Evolutionary conservation across 2,113 vertebrate genomes (phyloP), one percentile per base, ranked within the genome.

Genomic region (Vulpes lagopus): DNA sequence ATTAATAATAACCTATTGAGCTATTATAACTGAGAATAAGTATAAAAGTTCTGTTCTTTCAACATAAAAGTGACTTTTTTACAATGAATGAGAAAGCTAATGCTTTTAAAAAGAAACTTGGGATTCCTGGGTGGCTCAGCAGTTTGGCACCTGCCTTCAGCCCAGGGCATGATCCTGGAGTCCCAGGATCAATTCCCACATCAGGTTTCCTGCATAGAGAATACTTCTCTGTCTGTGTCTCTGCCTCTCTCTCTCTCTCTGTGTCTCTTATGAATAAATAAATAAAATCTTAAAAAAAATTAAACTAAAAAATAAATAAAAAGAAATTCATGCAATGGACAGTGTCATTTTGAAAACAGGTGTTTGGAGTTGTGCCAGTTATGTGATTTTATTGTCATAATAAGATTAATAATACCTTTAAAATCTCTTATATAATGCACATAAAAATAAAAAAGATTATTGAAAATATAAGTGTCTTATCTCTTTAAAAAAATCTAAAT

Each of bases 1-100:
- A 30, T 67, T 73, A 53, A 8, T 79, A 85, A 59, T 73, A 85
- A 85, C 55, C 23, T 73, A 57, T 4, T 89, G 22, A 85, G 30
- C 20, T 89, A 35, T 79, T 62, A 57, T 65, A 59, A 80, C 30
- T 89, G 43, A 88, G 78, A 94, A 82, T 90, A 85, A 59, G 57
- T 62, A 38, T 57, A 62, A 32, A 67, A 78, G 10, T 67, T 88
- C 10, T 78, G 2, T 78, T 87, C 8, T 83, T 74, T 95, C 14
- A 49, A 43, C 10, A 67, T 25, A 89, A 73, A 49, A 11, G 32
- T 71, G 16, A 60, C 59, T 11, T 53, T 92, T 91, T 71, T 8
- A 62, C 22, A 59, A 35, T 32, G 12, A 74, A 8, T 73, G 35
- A 65, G 15, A 86, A 53, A 62, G 8, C 27, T 73, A 91, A 55